Base-by-base conservation (phyloP, 2,888 invertebrate genomes). In the Drosophila bunnanda region DNA sequence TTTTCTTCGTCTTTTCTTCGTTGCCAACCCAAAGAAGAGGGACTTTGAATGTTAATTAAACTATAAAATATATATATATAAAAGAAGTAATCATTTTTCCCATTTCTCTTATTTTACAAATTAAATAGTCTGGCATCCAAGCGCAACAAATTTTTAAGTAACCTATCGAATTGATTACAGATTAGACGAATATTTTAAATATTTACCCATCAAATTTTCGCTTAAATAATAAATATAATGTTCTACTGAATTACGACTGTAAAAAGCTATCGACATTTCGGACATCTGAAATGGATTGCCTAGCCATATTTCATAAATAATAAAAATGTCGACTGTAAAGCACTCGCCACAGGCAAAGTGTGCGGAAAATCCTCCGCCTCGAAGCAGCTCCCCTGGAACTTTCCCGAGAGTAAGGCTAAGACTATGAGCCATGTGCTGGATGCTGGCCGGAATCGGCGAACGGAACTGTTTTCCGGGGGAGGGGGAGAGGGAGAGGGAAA, bases 281-380 rank as follows among this genome's bases (percentile, higher is more conserved):
- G 64, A 65, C 64, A 50, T 28, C 4, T 13, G 20, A 20, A 65
- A 65, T 66, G 41, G 46, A 43, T 48, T 28, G 52, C 15, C 46
- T 15, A 55, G 65, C 72, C 69, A 77, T 85, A 77, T 77, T 78
- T 82, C 86, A 89, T 85, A 89, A 89, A 84, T 82, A 84, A 90
- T 89, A 77, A 66, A 87, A 89, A 84, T 78, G 79, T 88, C 79
- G 71, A 79, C 79, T 77, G 62, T 75, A 76, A 82, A 78, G 80
- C 78, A 76, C 77, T 76, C 76, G 76, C 76, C 62, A 67, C 71
- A 69, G 64, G 64, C 64, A 34, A 66, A 39, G 13, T 46, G 46
- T 44, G 56, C 15, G 22, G 25, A 43, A 62, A 60, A 44, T 38
- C 22, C 62, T 10, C 12, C 30, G 15, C 25, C 64, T 20, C 36